phyloP scores from a whole-genome alignment of 2,888 invertebrate species.

The Agrotis exclamationis region DNA sequence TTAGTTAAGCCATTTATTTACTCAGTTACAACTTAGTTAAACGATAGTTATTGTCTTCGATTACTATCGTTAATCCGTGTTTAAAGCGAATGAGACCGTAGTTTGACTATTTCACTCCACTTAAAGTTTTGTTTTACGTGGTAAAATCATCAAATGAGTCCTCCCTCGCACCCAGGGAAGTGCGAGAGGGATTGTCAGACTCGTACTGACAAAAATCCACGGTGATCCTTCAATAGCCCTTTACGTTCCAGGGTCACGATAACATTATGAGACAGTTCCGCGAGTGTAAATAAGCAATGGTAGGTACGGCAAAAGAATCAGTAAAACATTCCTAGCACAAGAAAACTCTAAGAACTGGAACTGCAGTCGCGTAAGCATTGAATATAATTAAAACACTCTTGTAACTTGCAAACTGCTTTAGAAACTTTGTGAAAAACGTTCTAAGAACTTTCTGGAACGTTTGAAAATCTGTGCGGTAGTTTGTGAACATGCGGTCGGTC shows the following conservation, averaged over 20 bases:
- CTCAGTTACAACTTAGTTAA: neutral
- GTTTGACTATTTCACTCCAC: neutral
- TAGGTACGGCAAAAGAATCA: conserved; percentile 5
- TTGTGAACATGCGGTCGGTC: conserved; percentile 26
- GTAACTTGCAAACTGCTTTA: conserved; percentile 35
- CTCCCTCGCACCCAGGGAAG: too few species aligned
- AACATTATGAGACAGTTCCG: too few species aligned
- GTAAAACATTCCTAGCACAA: conserved; percentile 12
- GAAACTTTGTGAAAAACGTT: conserved; percentile 49
- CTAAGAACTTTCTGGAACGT: conserved; percentile 38
- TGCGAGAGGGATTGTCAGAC: too few species aligned
- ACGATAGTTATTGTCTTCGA: neutral
- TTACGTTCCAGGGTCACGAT: too few species aligned
- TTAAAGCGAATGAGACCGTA: neutral
- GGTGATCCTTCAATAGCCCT: too few species aligned
- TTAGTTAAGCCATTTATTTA: neutral
- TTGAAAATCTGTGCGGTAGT: conserved; percentile 53
- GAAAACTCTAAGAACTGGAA: conserved; percentile 19
- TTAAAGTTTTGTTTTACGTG: too few species aligned
- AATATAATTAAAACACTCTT: conserved; percentile 55
- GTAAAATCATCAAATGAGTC: too few species aligned
- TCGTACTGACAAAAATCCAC: too few species aligned
- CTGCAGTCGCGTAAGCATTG: conserved; percentile 22
- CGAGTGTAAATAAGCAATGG: neutral
- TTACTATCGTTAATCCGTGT: neutral